A percentile compares a stretch with the other conserved stretches of the same genome.
Evolutionary conservation across 2,888 invertebrate genomes (phyloP).

Genomic region (Eupithecia subumbrata): DNA sequence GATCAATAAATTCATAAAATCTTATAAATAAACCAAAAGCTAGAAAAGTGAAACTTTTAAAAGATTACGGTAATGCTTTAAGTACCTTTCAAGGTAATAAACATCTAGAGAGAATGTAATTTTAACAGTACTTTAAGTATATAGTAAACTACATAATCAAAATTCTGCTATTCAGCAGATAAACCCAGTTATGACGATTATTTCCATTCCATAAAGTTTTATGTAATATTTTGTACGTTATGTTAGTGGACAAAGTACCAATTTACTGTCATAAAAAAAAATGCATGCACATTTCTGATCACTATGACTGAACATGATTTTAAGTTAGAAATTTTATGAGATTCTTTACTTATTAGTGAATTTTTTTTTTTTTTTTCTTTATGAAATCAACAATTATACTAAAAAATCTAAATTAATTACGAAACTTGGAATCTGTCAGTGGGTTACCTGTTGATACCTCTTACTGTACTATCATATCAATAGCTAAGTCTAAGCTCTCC

Average conservation of each 20-base stretch:
- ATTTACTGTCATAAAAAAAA: neutral
- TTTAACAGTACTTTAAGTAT: neutral
- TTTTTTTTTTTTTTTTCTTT: no score
- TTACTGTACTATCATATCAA: no score
- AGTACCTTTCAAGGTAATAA: neutral
- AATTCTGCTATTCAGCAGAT: neutral
- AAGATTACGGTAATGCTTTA: no score
- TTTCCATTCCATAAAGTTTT: slow-evolving; percentile 5
- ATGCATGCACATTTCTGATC: neutral
- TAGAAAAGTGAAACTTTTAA: neutral
- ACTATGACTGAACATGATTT: neutral
- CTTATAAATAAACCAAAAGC: no score
- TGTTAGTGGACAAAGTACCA: neutral
- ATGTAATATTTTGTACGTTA: neutral
- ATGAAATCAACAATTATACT: no score
- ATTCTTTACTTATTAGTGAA: no score
- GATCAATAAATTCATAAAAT: no score
- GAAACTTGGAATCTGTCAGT: neutral
- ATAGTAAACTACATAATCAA: neutral
- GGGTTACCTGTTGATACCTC: no score
- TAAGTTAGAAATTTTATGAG: neutral
- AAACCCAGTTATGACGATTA: neutral
- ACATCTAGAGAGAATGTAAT: neutral
- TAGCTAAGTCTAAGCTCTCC: no score
- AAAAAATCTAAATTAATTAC: neutral